These are phyloP conservation scores for Samia ricini DNA, from an alignment of 1,140 invertebrate genomes.

Conservation along the genomic window DNA sequence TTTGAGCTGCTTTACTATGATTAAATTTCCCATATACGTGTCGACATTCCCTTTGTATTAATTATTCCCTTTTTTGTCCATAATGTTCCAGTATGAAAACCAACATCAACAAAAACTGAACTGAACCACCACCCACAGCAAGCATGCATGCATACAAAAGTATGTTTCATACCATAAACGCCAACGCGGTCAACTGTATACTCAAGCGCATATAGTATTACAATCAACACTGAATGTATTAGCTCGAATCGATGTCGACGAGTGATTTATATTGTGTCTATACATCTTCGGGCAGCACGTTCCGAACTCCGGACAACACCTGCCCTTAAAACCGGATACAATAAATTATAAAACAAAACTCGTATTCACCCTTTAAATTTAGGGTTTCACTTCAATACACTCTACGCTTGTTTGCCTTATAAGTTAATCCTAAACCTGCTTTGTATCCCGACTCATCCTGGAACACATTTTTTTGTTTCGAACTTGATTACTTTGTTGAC, in stretches of 20 bases:
- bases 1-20: too few species aligned
- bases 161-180: not conserved
- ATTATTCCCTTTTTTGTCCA: not conserved
- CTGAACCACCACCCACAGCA: not conserved
- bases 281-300: not conserved
- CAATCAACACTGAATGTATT: constrained; percentile 2
- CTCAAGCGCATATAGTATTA: not conserved
- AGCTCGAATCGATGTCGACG: not conserved
- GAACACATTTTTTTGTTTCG: too few species aligned
- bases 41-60: not conserved
- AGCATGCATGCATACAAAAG: not conserved
- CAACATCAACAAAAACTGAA: not conserved
- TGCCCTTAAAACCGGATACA: constrained; percentile 55
- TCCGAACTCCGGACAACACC: constrained; percentile 35
- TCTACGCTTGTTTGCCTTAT: not conserved
- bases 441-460: not conserved
- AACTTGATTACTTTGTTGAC: too few species aligned
- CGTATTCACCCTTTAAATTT: constrained; percentile 45
- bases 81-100: not conserved
- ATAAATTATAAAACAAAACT: constrained; percentile 66
- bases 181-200: not conserved
- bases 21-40: not conserved
- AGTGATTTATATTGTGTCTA: constrained; percentile 17
- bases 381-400: constrained; percentile 29
- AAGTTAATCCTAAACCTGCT: not conserved